Percentiles rank a stretch among this genome's conserved stretches.
phyloP scores from a whole-genome alignment of 2,797 vertebrate species.

The Muscicapa striata region DNA sequence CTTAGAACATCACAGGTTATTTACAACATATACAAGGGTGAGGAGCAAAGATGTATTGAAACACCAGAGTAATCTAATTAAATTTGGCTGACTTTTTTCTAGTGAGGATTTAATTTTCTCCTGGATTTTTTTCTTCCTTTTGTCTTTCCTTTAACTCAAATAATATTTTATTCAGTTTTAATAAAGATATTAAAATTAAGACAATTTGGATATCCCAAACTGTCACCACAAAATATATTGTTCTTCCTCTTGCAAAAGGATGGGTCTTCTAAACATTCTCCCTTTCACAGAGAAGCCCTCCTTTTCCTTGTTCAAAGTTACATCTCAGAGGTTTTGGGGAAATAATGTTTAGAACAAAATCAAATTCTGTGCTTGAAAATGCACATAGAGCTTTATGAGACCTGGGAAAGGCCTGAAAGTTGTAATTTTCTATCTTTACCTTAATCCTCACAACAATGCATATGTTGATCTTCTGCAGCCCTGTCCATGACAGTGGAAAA shows the following conservation, averaged over 20 bases:
- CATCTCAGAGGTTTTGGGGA: not conserved
- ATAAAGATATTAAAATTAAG: not conserved
- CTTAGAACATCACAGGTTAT: not conserved
- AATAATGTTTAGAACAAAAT: not conserved
- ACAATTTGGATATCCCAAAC: not conserved
- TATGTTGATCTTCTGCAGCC: not conserved
- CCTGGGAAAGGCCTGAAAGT: not conserved
- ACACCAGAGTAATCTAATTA: conserved; percentile 46
- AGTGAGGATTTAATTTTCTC: conserved; percentile 25
- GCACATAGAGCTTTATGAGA: not conserved
- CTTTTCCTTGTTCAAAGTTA: not conserved
- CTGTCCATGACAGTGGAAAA: not conserved
- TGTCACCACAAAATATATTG: not conserved
- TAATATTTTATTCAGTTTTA: not conserved
- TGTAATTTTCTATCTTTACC: not conserved
- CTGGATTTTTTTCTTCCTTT: not conserved
- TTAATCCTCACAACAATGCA: fast-evolving
- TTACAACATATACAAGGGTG: not conserved
- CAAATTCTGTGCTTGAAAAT: not conserved
- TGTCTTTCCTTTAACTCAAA: not conserved
- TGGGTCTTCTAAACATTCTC: not conserved
- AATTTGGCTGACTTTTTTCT: conserved; percentile 22
- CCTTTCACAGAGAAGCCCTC: not conserved
- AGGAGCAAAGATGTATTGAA: conserved; percentile 21
- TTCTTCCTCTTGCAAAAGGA: not conserved